These are phyloP conservation scores for Apotomis capreana DNA, from an alignment of 2,888 invertebrate species.

Conservation along the genomic window DNA sequence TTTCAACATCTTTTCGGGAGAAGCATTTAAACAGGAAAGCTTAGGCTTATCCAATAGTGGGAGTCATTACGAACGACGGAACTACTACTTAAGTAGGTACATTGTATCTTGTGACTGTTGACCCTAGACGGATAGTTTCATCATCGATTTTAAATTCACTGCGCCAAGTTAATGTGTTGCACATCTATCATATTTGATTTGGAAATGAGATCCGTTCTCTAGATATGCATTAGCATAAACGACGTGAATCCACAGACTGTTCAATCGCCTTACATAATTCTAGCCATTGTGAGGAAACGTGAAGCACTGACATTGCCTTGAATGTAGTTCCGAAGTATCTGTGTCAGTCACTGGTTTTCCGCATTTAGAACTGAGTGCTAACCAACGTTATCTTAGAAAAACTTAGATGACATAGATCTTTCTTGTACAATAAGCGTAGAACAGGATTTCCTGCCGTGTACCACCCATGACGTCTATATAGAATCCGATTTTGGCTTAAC, in stretches of 20 bases:
- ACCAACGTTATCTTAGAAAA: constrained; percentile 14
- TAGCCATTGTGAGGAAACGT: constrained; percentile 3
- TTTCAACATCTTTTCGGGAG: no score
- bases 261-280: background rate
- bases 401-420: background rate
- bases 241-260: constrained; percentile 1
- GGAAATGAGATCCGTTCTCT: constrained; percentile 22
- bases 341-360: constrained; percentile 31
- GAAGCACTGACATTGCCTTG: constrained; percentile 28
- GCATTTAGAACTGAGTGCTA: constrained; percentile 17
- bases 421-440: background rate
- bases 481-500: no score
- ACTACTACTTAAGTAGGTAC: no score
- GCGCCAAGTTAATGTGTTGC: constrained; percentile 23
- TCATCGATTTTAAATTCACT: constrained; percentile 29
- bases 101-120: background rate
- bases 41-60: no score
- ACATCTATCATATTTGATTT: constrained; percentile 27
- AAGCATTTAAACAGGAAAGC: no score
- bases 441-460: no score
- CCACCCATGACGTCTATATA: no score
- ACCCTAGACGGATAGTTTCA: constrained; percentile 21
- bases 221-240: constrained; percentile 16
- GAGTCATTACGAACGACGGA: no score
- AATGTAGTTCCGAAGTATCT: constrained; percentile 20